phyloP scores from a whole-genome alignment of 2,113 vertebrate species.

The Mionectes macconnelli region DNA sequence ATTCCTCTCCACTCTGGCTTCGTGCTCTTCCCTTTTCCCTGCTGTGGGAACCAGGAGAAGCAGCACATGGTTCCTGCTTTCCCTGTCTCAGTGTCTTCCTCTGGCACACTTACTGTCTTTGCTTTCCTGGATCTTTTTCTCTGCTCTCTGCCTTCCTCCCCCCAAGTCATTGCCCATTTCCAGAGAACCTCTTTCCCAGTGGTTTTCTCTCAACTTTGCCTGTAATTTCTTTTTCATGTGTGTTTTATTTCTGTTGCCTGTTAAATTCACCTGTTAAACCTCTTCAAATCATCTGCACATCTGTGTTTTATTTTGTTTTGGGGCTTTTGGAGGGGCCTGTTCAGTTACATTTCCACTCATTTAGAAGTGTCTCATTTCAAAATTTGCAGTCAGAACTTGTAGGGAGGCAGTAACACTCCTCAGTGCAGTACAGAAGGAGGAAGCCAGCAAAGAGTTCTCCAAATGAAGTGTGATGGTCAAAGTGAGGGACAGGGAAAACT shows the following conservation, averaged over 20 bases:
- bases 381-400: background rate
- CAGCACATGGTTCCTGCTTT: background rate
- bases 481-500: background rate
- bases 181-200: background rate
- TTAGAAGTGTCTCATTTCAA: background rate
- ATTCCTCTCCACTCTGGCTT: background rate
- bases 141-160: background rate
- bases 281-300: background rate
- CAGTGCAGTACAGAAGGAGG: background rate
- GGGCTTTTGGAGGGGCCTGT: background rate
- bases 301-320: background rate
- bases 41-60: background rate
- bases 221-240: background rate
- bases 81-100: background rate
- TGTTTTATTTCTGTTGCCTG: background rate
- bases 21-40: background rate
- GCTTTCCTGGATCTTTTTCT: background rate
- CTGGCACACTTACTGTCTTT: background rate
- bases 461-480: background rate
- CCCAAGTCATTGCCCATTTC: background rate
- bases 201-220: background rate
- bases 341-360: background rate
- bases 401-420: background rate
- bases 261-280: background rate
- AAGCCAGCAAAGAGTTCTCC: background rate